These are phyloP conservation scores for Aphelinus certus DNA, from an alignment of 1,140 invertebrate species.

Conservation along the genomic window DNA sequence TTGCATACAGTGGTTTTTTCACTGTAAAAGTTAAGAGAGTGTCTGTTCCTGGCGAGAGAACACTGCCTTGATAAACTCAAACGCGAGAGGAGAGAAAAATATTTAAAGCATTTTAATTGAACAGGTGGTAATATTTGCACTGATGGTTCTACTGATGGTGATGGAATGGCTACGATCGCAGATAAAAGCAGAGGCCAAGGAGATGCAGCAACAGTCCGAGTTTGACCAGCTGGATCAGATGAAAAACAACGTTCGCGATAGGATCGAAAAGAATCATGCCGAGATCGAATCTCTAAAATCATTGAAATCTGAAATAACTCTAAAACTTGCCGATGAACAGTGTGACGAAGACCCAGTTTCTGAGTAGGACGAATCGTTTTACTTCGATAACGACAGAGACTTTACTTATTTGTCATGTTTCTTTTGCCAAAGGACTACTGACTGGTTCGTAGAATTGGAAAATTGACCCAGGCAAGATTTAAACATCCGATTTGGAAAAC, in stretches of 20 bases:
- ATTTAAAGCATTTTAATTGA: too few relatives aligned
- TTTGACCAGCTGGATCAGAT: slow-evolving; percentile 5
- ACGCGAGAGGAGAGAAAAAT: too few relatives aligned
- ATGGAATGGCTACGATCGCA: slow-evolving; percentile 15
- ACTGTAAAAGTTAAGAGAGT: not conserved
- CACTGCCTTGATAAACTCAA: too few relatives aligned
- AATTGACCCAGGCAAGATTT: too few relatives aligned
- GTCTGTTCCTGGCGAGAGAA: not conserved
- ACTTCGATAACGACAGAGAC: too few relatives aligned
- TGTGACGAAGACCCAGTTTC: slow-evolving; percentile 1
- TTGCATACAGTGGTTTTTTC: too few relatives aligned
- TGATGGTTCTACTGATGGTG: not conserved
- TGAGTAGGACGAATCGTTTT: not conserved
- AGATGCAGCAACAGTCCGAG: not conserved
- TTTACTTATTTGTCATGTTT: too few relatives aligned
- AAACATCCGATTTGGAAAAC: too few relatives aligned
- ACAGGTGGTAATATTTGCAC: slow-evolving; percentile 19
- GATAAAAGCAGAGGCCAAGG: not conserved
- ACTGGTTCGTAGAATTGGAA: too few relatives aligned
- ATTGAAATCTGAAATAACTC: too few relatives aligned
- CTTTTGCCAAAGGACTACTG: too few relatives aligned
- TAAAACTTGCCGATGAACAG: not conserved
- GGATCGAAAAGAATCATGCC: slow-evolving; percentile 17
- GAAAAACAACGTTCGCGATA: not conserved
- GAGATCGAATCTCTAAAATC: slow-evolving; percentile 2